Percentiles rank a stretch among this genome's conserved stretches.
Evolutionary conservation across 2,888 invertebrate species (phyloP).

Genomic region (Laspeyria flexula): DNA sequence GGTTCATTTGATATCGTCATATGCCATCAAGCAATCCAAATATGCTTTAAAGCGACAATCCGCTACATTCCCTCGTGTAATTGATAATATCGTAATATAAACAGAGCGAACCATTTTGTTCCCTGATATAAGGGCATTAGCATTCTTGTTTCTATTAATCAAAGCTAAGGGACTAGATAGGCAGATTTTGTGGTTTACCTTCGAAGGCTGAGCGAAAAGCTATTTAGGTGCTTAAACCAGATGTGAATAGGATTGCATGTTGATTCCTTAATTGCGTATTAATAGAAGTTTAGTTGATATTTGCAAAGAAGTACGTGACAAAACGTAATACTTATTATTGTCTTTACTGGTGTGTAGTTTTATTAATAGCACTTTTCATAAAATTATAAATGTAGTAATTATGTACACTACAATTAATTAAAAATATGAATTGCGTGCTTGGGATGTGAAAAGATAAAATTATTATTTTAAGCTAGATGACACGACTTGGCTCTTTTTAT

Average conservation of each 20-base stretch:
- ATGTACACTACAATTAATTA: too few relatives aligned
- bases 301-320: too few relatives aligned
- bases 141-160: slow-evolving; percentile 57
- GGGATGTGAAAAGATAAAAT: too few relatives aligned
- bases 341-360: too few relatives aligned
- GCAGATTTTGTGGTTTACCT: slow-evolving; percentile 37
- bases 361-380: too few relatives aligned
- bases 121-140: slow-evolving; percentile 51
- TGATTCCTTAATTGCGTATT: slow-evolving; percentile 2
- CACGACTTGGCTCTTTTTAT: too few relatives aligned
- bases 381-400: too few relatives aligned
- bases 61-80: slow-evolving; percentile 29
- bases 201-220: slow-evolving; percentile 36
- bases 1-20: slow-evolving; percentile 22
- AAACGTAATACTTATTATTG: too few relatives aligned
- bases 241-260: slow-evolving; percentile 5
- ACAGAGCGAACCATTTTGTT: slow-evolving; percentile 47
- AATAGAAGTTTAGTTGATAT: neutral
- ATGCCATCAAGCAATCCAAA: slow-evolving; percentile 26
- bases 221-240: slow-evolving; percentile 6
- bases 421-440: too few relatives aligned
- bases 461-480: too few relatives aligned
- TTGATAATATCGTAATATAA: slow-evolving; percentile 44
- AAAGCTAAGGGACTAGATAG: slow-evolving; percentile 40
- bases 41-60: slow-evolving; percentile 32